Conservation (phyloP, 2,888 invertebrate genomes). For the Sarcophaga carnaria region DNA sequence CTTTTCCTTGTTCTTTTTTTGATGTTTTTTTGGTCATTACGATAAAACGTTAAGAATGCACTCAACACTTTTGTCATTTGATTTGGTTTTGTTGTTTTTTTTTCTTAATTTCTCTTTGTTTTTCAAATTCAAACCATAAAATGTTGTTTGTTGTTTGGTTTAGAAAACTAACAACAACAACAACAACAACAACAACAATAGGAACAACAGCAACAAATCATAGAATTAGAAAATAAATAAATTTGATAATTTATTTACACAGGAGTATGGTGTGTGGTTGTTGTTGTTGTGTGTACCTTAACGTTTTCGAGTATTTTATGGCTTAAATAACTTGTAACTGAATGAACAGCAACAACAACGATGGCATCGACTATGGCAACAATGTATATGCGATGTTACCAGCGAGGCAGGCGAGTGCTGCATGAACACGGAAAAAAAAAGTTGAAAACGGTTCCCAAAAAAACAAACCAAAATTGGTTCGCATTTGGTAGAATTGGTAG, state of each 20-base stretch:
- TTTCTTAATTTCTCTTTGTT: not conserved
- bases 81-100: conserved; percentile 18
- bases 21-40: not conserved
- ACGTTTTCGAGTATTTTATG: not conserved
- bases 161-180: no score
- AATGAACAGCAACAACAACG: not conserved
- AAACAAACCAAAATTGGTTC: no score
- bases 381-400: not conserved
- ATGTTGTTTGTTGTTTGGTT: not conserved
- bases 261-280: conserved; percentile 19
- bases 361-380: not conserved
- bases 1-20: not conserved
- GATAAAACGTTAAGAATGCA: conserved; percentile 30
- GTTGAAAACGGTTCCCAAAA: no score
- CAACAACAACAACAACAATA: no score
- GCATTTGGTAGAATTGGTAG: no score
- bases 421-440: no score
- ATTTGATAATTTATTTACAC: conserved; percentile 54
- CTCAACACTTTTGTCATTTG: conserved; percentile 56
- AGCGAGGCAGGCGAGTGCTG: no score
- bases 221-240: conserved; percentile 2
- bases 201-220: not conserved
- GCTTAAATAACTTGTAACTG: no score
- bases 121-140: not conserved
- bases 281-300: not conserved